Percentiles rank a stretch among this genome's conserved stretches.
These are phyloP conservation scores for Gymnocheta viridis DNA, from an alignment of 2,888 invertebrate genomes.

Conservation along the genomic window DNA sequence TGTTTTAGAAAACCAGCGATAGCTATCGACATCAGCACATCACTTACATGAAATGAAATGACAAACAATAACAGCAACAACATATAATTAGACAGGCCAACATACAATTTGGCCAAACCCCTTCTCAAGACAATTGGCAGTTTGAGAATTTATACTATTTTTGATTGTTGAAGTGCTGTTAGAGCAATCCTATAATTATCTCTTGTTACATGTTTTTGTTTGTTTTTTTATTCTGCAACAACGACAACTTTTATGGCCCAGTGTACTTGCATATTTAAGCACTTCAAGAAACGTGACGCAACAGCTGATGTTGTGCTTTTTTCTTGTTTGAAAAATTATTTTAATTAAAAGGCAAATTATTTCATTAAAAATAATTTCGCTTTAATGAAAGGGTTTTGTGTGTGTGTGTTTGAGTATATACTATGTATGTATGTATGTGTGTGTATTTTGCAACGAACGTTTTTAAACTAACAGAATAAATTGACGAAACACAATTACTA, in stretches of 20 bases:
- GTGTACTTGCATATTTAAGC: neutral
- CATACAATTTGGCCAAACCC: neutral
- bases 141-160: neutral
- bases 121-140: neutral
- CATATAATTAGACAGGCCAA: neutral
- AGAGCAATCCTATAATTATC: neutral
- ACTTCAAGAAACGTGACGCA: neutral
- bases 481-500: conserved; percentile 11
- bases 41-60: neutral
- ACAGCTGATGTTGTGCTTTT: conserved; percentile 1
- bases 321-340: conserved; percentile 5
- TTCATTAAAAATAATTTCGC: conserved; percentile 14
- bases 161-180: neutral
- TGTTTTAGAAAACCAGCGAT: neutral
- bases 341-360: conserved; percentile 39
- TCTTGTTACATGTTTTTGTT: neutral
- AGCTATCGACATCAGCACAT: conserved; percentile 17
- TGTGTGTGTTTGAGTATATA: too few relatives aligned
- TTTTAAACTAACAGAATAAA: conserved; percentile 6
- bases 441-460: neutral
- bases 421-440: neutral
- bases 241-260: neutral
- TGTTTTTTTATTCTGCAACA: neutral
- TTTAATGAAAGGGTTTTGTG: neutral
- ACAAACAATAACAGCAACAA: neutral